Base-by-base conservation (phyloP, 2,888 invertebrate species). In the Oscheius sp. region DNA sequence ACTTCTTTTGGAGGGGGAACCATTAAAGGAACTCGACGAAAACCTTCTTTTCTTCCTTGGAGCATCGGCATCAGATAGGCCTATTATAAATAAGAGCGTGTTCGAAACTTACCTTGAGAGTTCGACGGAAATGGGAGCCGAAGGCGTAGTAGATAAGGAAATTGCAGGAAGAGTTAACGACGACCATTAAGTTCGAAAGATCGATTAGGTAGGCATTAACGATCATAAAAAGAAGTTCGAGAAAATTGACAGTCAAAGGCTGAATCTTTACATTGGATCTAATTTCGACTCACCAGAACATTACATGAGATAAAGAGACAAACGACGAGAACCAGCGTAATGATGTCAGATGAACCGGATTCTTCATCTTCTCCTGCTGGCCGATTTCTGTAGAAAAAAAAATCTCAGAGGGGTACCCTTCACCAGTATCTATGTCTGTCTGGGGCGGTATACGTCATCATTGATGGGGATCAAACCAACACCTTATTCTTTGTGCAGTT, bases 61-160 rank as follows among this genome's bases (percentile, higher is more conserved):
- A 44, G 26, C 9, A 59, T 41, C 41, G 44, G 41, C 2, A 14
- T 6, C 3, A 59, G 14, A 30, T 59, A 59, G 20, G 59, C 44
- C 59, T 59, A 26, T 9, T 44, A 56, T 20, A 14, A 9, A 3
- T 30, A 6, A 9, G 33, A 9, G 6, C 28, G 33, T 14, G 32
- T 32, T 12, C 5, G 20, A 36, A 8, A 12, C 26, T 30, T 33
- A 59, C 59, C 59, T 76, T 76, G 6, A 81, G 71, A 6, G 82
- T 82, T 26, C 80, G 65, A 8, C 83, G 76, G 71, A 83, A 83
- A 45, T 80, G 75, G 6, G 75, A 72, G 3, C 83, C 81, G 59
- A 83, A 84, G 2, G 81, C 78, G 70, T 82, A 84, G 70, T 84
- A 84, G 69, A 84, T 84, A 62, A 82, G 54, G 41, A 84, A 83